Conservation (phyloP, 2,113 vertebrate species). For the Chaenogobius annularis region DNA sequence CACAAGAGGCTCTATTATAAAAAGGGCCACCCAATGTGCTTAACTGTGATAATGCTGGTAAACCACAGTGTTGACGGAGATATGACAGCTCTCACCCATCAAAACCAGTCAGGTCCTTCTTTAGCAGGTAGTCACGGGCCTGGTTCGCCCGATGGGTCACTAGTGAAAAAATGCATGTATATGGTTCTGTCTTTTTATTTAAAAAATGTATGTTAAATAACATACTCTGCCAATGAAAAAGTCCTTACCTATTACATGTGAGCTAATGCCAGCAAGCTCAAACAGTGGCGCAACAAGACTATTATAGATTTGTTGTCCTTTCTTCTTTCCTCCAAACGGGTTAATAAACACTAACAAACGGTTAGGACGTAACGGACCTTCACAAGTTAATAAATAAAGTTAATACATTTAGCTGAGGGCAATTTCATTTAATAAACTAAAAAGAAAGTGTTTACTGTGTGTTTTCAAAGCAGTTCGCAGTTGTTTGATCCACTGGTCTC, state of each 20-base stretch:
- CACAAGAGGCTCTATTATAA: conserved; percentile 39
- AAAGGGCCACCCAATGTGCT: conserved; percentile 23
- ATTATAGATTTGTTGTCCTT: conserved; percentile 76
- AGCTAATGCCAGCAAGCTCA: conserved; percentile 81
- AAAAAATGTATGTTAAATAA: background rate
- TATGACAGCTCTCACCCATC: conserved; percentile 73
- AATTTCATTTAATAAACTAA: background rate
- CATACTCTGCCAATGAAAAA: background rate
- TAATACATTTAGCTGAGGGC: background rate
- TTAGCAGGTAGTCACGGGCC: conserved; percentile 81
- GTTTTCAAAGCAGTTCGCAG: conserved; percentile 70
- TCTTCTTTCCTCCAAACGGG: conserved; percentile 79
- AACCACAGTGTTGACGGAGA: conserved; percentile 15
- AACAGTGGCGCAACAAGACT: conserved; percentile 78
- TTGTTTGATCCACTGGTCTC: conserved; percentile 76
- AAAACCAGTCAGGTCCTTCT: conserved; percentile 79
- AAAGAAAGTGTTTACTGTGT: conserved; percentile 59
- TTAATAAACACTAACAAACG: conserved; percentile 83
- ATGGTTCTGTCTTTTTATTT: background rate
- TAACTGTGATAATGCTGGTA: conserved; percentile 1
- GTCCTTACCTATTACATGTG: conserved; percentile 78
- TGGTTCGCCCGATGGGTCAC: conserved; percentile 82
- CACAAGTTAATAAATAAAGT: background rate
- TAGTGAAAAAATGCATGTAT: conserved; percentile 28
- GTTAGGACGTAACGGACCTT: conserved; percentile 72